These are phyloP conservation scores for Cliona cf. orientalis DNA, from an alignment of 37 sponge, comb jelly and placozoan species.

Conservation along the genomic window DNA sequence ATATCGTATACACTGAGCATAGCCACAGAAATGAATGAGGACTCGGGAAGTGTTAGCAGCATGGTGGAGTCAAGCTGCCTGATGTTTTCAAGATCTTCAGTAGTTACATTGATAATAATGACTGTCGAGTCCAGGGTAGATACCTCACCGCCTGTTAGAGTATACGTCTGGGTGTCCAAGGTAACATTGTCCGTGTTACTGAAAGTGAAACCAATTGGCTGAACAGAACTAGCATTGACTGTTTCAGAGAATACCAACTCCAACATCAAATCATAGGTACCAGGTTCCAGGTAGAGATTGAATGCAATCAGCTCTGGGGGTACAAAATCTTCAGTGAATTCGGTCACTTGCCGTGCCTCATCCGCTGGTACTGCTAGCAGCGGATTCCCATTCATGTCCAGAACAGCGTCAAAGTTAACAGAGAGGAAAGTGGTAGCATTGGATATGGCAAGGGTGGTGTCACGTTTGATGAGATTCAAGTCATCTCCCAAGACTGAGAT, in stretches of 20 bases:
- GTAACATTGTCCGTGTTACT: constrained; percentile 49
- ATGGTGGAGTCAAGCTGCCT: constrained; percentile 56
- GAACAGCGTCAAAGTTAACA: constrained; percentile 49
- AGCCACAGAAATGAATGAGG: constrained; percentile 63
- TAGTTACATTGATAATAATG: constrained; percentile 52
- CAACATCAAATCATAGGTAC: constrained; percentile 51
- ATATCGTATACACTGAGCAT: constrained; percentile 54
- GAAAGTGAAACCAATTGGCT: constrained; percentile 70
- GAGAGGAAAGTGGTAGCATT: constrained; percentile 66
- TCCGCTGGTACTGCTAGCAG: constrained; percentile 29
- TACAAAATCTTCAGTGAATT: constrained; percentile 63
- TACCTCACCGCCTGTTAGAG: constrained; percentile 74
- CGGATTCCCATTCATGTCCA: constrained; percentile 80
- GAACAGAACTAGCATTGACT: constrained; percentile 74
- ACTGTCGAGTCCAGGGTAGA: constrained; percentile 65
- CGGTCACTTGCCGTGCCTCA: constrained; percentile 35
- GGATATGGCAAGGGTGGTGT: constrained; percentile 61
- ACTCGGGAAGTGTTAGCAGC: constrained; percentile 67
- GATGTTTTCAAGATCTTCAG: constrained; percentile 66
- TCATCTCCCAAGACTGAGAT: constrained; percentile 55
- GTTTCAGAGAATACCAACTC: constrained; percentile 92
- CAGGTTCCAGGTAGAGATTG: constrained; percentile 58
- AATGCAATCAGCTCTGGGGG: constrained; percentile 66
- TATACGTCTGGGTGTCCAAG: constrained; percentile 22
- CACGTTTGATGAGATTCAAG: constrained; percentile 73